These are phyloP conservation scores for Onychostruthus taczanowskii DNA, from an alignment of 2,113 vertebrate genomes.

Conservation along the genomic window DNA sequence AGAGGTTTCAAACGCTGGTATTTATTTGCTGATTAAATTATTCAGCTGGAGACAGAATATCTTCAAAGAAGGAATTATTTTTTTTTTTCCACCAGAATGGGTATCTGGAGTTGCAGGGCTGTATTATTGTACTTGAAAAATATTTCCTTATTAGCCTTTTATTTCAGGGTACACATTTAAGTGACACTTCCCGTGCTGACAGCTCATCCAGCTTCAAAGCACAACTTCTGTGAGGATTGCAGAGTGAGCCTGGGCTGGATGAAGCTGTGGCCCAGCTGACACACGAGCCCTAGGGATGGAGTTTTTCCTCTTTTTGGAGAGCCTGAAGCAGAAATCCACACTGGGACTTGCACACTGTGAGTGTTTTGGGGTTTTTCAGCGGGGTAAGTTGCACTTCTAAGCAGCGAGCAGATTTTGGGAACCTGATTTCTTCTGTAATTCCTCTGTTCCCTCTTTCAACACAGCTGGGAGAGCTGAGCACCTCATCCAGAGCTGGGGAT, in stretches of 20 bases:
- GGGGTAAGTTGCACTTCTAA: background rate
- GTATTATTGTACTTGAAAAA: background rate
- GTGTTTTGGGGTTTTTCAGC: background rate
- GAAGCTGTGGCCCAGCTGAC: slow-evolving; percentile 9
- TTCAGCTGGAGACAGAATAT: background rate
- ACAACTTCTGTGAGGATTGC: background rate
- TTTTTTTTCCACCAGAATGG: background rate
- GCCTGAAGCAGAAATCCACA: background rate
- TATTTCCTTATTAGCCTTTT: background rate
- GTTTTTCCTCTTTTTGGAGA: background rate
- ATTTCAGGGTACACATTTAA: background rate
- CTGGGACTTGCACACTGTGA: accelerated
- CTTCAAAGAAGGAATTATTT: slow-evolving; percentile 12
- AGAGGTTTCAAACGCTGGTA: background rate
- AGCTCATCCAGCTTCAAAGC: slow-evolving; percentile 15
- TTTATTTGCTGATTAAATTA: slow-evolving; percentile 16
- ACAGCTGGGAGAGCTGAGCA: background rate
- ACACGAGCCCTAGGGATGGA: background rate
- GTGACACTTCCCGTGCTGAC: background rate
- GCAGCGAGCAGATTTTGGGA: background rate
- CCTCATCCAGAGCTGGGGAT: background rate
- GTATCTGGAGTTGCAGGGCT: background rate
- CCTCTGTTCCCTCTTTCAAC: background rate
- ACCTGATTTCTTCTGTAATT: background rate
- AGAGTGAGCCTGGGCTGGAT: background rate